Evolutionary conservation across 1,140 invertebrate genomes (phyloP).

Genomic region (Microplitis demolitor): DNA sequence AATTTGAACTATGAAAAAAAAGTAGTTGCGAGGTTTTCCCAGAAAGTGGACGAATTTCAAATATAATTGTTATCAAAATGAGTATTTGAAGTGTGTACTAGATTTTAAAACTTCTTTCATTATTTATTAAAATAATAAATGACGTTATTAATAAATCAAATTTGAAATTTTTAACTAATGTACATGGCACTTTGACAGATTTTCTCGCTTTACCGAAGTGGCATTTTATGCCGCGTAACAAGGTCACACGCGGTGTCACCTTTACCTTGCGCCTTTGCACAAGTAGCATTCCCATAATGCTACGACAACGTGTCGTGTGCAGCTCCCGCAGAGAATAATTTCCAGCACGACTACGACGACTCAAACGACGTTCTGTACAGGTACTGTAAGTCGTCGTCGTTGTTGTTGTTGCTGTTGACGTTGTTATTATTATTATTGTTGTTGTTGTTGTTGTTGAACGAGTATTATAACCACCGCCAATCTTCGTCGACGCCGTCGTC

Average conservation of each 20-base stretch:
- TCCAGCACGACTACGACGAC: not conserved
- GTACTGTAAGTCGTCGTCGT: not conserved
- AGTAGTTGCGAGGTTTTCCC: too few relatives aligned
- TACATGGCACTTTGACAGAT: not conserved
- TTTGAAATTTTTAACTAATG: not conserved
- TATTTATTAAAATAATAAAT: too few relatives aligned
- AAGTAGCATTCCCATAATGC: slow-evolving; percentile 33
- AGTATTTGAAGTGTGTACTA: too few relatives aligned
- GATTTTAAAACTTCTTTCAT: too few relatives aligned
- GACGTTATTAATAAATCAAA: too few relatives aligned
- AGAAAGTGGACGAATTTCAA: too few relatives aligned
- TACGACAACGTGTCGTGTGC: slow-evolving; percentile 35
- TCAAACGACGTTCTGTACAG: not conserved
- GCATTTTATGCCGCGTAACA: slow-evolving; percentile 41
- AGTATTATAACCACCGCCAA: slow-evolving; percentile 1
- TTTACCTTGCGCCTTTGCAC: slow-evolving; percentile 19
- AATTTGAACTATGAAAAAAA: too few relatives aligned
- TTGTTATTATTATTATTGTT: not conserved
- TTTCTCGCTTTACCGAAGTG: slow-evolving; percentile 8
- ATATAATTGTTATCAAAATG: too few relatives aligned
- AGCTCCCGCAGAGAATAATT: slow-evolving; percentile 11
- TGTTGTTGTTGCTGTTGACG: not conserved
- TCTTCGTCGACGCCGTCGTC: not conserved
- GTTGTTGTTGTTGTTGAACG: not conserved
- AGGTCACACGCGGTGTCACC: slow-evolving; percentile 40